Evolutionary conservation across 2,113 vertebrate genomes (phyloP).

Genomic region (Saccopteryx bilineata): DNA sequence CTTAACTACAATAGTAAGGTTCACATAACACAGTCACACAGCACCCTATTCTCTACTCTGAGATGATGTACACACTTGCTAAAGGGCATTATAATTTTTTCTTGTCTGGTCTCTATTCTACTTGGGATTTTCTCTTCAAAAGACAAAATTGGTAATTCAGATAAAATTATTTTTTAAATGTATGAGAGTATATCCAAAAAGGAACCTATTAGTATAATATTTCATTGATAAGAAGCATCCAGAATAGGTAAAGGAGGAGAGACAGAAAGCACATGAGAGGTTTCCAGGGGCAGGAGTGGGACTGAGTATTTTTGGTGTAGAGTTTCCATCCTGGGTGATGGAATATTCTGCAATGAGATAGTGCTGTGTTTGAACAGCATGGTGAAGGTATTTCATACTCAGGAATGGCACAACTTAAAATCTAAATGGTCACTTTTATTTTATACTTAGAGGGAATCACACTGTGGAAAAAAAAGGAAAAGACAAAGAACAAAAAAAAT

Average conservation of each 20-base stretch:
- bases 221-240: not conserved
- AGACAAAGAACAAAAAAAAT: too few species aligned
- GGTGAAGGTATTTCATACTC: not conserved
- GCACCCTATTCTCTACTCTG: accelerated
- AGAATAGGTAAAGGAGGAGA: not conserved
- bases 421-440: not conserved
- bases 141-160: not conserved
- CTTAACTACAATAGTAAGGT: too few species aligned
- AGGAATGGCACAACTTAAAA: not conserved
- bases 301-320: not conserved
- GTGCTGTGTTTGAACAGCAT: not conserved
- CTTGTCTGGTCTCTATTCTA: not conserved
- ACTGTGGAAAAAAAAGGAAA: not conserved
- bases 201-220: not conserved
- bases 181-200: not conserved
- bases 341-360: not conserved
- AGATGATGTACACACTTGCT: not conserved
- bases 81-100: not conserved
- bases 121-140: not conserved
- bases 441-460: not conserved
- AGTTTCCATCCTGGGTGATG: not conserved
- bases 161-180: not conserved
- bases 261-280: not conserved
- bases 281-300: not conserved
- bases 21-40: not conserved